Base-by-base conservation (phyloP, 2,797 vertebrate genomes). In the Valencia hispanica region DNA sequence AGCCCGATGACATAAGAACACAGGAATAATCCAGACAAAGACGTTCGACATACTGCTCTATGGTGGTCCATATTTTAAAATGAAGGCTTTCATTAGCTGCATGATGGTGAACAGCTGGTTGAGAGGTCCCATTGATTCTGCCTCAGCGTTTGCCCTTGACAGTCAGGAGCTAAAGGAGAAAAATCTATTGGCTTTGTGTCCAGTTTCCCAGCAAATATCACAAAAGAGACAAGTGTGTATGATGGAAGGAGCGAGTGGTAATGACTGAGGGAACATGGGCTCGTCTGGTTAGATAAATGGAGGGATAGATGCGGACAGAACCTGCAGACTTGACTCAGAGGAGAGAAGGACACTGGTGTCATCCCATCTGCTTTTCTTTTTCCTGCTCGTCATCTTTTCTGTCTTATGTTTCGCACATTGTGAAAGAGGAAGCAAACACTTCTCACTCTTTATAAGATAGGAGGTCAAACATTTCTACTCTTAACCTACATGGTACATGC, bases 341-440 rank as follows among this genome's bases (percentile, higher is more conserved):
- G 36, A 79, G 77, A 80, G 87, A 86, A 91, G 91, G 92, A 91
- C 89, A 82, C 65, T 59, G 72, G 88, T 91, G 90, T 93, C 91
- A 89, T 84, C 79, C 76, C 71, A 30, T 84, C 84, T 72, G 81
- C 39, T 53, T 82, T 47, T 39, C 59, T 65, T 74, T n/a, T 73
- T 59, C 81, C 55, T 45, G 30, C 71, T 59, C 41, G 14, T 82
- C 83, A 73, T 79, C 74, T 75, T 77, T 80, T 80, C 77, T n/a
- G 22, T 68, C 32, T 76, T 72, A 73, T 74, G 78, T 84, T 77
- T 34, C 73, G 39, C 65, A 17, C 1, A 0, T n/a, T 72, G 34
- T 25, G 61, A 45, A 43, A n/a, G 5, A 9, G 41, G 15, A 17
- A 68, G 45, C 65, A 45, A 45, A 68, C 41, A 68, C 25, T 3